Evolutionary conservation across 1,140 invertebrate species (phyloP).

Genomic region (Hylyphantes graminicola): DNA sequence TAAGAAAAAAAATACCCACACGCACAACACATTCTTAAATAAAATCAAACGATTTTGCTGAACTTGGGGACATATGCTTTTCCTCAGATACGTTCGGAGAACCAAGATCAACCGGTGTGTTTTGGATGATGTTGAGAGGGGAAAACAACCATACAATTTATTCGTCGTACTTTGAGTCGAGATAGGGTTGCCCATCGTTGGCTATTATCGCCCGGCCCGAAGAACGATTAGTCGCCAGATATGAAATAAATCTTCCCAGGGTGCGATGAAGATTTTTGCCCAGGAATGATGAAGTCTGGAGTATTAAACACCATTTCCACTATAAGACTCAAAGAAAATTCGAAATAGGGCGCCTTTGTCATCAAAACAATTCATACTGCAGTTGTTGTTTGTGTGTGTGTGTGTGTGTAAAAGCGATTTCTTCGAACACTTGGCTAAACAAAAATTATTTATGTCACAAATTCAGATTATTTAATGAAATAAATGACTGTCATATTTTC

Average conservation of each 20-base stretch:
- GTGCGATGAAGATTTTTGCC: conserved; percentile 18
- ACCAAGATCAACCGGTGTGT: conserved; percentile 16
- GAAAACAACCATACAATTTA: conserved; percentile 31
- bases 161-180: conserved; percentile 10
- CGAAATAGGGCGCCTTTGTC: not conserved
- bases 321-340: too few relatives aligned
- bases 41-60: not conserved
- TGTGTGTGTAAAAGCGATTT: too few relatives aligned
- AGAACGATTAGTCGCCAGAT: conserved; percentile 2
- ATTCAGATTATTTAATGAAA: too few relatives aligned
- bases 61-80: conserved; percentile 2
- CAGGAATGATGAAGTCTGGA: not conserved
- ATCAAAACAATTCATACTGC: too few relatives aligned
- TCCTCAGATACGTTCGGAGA: not conserved
- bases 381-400: too few relatives aligned
- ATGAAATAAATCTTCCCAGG: conserved; percentile 15
- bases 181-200: conserved; percentile 10
- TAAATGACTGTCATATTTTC: too few relatives aligned
- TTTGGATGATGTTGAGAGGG: conserved; percentile 8
- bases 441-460: too few relatives aligned
- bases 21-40: not conserved
- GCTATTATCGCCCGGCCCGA: not conserved
- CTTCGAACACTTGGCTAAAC: too few relatives aligned
- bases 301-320: too few relatives aligned
- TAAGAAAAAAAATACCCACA: not conserved